Conservation (phyloP, 1,140 invertebrate species). For the Scaptomyza pallida region DNA sequence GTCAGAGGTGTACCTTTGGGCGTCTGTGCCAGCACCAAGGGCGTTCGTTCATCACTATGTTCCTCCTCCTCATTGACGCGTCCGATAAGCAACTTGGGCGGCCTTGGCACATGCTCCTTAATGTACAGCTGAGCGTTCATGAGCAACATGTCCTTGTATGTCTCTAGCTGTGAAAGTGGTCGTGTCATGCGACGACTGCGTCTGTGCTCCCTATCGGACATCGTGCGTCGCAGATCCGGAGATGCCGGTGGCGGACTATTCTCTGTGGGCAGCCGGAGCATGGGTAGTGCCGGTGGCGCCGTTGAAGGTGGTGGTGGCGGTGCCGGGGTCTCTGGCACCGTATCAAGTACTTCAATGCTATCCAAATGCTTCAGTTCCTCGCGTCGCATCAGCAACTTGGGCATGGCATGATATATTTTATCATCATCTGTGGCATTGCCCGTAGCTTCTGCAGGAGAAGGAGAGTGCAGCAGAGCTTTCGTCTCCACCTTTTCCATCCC, state of each 20-base stretch:
- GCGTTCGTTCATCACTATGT: constrained; percentile 37
- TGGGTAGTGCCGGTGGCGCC: constrained; percentile 51
- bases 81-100: constrained; percentile 66
- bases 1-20: constrained; percentile 51
- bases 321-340: constrained; percentile 68
- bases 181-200: constrained; percentile 52
- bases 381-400: constrained; percentile 45
- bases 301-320: constrained; percentile 61
- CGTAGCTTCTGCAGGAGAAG: neutral
- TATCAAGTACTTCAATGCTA: constrained; percentile 67
- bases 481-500: constrained; percentile 58
- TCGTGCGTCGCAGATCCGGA: constrained; percentile 60
- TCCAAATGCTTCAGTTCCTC: constrained; percentile 43
- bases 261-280: constrained; percentile 29
- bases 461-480: constrained; percentile 49
- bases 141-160: constrained; percentile 78
- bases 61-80: constrained; percentile 53
- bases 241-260: constrained; percentile 30
- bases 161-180: constrained; percentile 70
- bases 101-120: constrained; percentile 74
- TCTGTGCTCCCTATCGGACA: constrained; percentile 47
- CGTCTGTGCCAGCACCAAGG: constrained; percentile 34
- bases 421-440: constrained; percentile 75
- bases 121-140: constrained; percentile 81
- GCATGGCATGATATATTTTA: constrained; percentile 51